phyloP scores from a whole-genome alignment of 2,113 vertebrate species.

The Pontoporia blainvillei region DNA sequence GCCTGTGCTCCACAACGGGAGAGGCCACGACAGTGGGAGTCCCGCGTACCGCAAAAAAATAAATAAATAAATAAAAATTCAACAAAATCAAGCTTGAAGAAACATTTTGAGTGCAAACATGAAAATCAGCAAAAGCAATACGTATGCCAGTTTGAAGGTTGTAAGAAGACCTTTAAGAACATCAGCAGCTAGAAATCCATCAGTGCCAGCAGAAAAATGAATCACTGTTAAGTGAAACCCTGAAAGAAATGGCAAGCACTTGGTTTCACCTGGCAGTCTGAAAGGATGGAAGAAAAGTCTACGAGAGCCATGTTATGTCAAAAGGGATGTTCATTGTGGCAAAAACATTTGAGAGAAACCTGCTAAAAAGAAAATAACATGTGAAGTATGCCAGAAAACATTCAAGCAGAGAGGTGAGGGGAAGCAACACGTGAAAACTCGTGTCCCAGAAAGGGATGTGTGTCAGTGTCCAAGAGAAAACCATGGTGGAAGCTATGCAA shows the following conservation, averaged over 20 bases:
- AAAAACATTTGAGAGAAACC: not conserved
- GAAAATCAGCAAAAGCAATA: conserved; percentile 81
- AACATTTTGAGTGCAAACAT: conserved; percentile 88
- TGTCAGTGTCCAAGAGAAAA: not conserved
- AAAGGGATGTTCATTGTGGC: not conserved
- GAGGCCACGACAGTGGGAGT: no score
- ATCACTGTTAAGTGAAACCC: conserved; percentile 82
- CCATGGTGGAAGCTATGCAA: not conserved
- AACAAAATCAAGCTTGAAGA: conserved; percentile 85
- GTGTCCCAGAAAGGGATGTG: not conserved
- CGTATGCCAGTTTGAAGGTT: conserved; percentile 82
- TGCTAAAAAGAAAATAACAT: not conserved
- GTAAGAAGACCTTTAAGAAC: conserved; percentile 83
- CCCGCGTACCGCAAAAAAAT: no score
- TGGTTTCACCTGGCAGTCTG: conserved; percentile 74
- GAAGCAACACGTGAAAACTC: not conserved
- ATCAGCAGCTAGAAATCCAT: conserved; percentile 85
- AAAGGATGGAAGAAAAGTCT: conserved; percentile 80
- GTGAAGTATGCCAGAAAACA: not conserved
- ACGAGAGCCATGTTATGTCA: conserved; percentile 74
- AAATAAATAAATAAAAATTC: conserved; percentile 70
- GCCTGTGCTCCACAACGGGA: no score
- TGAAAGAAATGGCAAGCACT: conserved; percentile 78
- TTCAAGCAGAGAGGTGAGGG: not conserved
- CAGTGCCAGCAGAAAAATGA: conserved; percentile 79